A percentile compares a stretch with the other conserved stretches of the same genome.
These are phyloP conservation scores for Urophycis tenuis DNA, from an alignment of 2,797 vertebrate genomes.

Conservation along the genomic window DNA sequence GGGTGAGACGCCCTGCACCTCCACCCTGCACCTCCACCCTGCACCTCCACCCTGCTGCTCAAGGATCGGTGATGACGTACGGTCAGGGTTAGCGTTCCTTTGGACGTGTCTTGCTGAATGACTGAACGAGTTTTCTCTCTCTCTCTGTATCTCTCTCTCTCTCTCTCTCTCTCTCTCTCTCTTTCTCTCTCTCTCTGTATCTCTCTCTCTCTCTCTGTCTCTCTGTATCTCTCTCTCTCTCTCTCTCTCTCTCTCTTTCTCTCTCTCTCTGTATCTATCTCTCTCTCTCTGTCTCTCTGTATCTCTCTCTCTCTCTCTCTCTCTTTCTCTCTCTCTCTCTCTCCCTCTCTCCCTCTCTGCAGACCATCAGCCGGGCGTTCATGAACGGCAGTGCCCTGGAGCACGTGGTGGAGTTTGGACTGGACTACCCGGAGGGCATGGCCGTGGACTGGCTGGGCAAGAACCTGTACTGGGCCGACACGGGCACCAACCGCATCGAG, in stretches of 20 bases:
- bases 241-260: not conserved
- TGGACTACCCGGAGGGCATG: slow-evolving; percentile 97
- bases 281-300: not conserved
- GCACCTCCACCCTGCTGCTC: no score
- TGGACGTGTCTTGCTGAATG: no score
- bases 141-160: no score
- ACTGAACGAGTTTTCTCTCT: no score
- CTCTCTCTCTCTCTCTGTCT: not conserved
- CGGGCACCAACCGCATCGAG: slow-evolving; percentile 94
- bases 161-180: not conserved
- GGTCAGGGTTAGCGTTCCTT: no score
- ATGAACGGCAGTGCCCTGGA: slow-evolving; percentile 97
- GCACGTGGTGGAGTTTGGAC: slow-evolving; percentile 90
- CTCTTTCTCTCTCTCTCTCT: not conserved
- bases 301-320: not conserved
- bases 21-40: no score
- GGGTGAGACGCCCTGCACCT: not conserved
- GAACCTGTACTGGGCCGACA: slow-evolving; percentile 98
- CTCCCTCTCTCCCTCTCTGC: slow-evolving; percentile 12
- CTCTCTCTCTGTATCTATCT: not conserved
- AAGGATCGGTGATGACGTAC: no score
- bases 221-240: not conserved
- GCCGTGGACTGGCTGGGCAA: slow-evolving; percentile 98
- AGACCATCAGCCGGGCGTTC: slow-evolving; percentile 96
- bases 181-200: not conserved